Evolutionary conservation across 35 echinoderm and acorn worm genomes (phyloP).

Genomic region (Apostichopus japonicus): DNA sequence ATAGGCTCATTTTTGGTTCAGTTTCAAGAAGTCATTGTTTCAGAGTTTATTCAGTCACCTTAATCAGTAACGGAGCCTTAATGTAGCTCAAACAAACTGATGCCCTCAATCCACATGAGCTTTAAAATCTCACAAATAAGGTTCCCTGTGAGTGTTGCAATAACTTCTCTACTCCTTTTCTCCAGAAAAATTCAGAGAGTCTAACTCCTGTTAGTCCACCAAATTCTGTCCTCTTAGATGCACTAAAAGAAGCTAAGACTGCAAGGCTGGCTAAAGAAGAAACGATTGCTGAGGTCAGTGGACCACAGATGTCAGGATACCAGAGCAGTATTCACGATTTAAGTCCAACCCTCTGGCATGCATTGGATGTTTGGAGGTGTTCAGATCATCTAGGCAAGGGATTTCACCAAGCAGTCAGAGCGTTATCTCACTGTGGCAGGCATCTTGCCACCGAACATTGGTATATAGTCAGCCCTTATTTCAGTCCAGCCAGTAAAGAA

Average conservation of each 20-base stretch:
- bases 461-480: constrained; percentile 19
- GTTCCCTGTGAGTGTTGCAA: too few relatives aligned
- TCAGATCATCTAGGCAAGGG: constrained; percentile 85
- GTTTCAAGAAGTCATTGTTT: too few relatives aligned
- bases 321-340: constrained; percentile 97
- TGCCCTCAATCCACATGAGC: too few relatives aligned
- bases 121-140: too few relatives aligned
- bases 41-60: too few relatives aligned
- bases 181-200: constrained; percentile 2
- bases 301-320: neutral
- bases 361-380: constrained; percentile 96
- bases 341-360: constrained; percentile 94
- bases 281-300: neutral
- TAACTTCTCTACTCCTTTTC: neutral
- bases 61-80: too few relatives aligned
- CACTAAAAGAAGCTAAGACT: neutral
- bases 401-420: constrained; percentile 82
- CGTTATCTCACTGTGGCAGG: constrained; percentile 85
- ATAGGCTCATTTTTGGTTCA: too few relatives aligned
- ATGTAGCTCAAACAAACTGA: too few relatives aligned
- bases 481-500: too few relatives aligned
- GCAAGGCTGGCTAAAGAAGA: neutral
- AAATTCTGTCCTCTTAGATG: neutral
- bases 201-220: constrained; percentile 21
- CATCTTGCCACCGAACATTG: constrained; percentile 87